These are phyloP conservation scores for Myxocyprinus asiaticus DNA, from an alignment of 2,113 vertebrate genomes.

Conservation along the genomic window DNA sequence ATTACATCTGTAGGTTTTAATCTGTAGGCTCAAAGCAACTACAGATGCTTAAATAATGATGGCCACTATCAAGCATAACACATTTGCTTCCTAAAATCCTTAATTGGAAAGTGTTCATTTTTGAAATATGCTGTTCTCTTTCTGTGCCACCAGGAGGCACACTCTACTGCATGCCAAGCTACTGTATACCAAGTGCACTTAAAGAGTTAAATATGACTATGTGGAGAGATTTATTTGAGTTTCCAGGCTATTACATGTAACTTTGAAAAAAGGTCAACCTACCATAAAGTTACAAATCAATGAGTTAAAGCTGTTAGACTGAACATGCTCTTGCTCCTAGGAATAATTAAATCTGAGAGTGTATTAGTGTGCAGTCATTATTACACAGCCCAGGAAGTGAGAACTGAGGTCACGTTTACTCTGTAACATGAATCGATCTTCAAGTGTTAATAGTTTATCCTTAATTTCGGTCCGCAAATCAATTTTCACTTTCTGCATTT, in stretches of 20 bases:
- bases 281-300: background rate
- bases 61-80: background rate
- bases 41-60: background rate
- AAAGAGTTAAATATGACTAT: background rate
- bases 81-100: conserved; percentile 19
- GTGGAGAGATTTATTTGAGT: background rate
- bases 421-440: background rate
- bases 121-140: background rate
- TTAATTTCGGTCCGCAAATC: too few relatives aligned
- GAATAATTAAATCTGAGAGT: background rate
- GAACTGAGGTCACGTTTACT: background rate
- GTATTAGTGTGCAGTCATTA: background rate
- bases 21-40: background rate
- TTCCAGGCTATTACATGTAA: too few relatives aligned
- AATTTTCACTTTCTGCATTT: too few relatives aligned
- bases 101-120: background rate
- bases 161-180: background rate
- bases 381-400: conserved; percentile 1
- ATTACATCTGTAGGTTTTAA: background rate
- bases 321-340: background rate
- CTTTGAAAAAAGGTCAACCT: background rate
- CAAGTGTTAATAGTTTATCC: too few relatives aligned
- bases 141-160: conserved; percentile 15
- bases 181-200: background rate
- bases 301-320: background rate